Evolutionary conservation across 1,140 invertebrate species (phyloP), one percentile per base, ranked within the genome.

Genomic region (Drosophila pruinosa): DNA sequence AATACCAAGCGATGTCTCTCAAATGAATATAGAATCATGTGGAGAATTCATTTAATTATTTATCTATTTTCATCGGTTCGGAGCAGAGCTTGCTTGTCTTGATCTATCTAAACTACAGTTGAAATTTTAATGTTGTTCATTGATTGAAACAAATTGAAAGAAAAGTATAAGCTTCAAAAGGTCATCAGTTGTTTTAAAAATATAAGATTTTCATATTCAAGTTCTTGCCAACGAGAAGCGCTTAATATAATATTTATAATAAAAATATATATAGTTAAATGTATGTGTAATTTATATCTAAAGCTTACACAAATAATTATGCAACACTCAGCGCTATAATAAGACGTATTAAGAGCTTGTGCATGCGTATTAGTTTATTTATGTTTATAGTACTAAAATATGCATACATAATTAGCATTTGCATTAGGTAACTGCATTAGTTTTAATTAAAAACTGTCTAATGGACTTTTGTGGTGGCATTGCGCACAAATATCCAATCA

Each of bases 391-490:
- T 24, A 62, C 21, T 41, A 28, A 41, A 41, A 41, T 62, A 61
- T 62, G 47, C 59, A 41, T 28, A 22, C 53, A 36, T 39, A 28
- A 21, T 24, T n/a, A n/a, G n/a, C n/a, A 50, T 31, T 48, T 39
- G 43, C 56, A 48, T 59, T 67, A 50, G 36, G 31, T 59, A 59
- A 28, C 54, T 67, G 53, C 63, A 65, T 58, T 58, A 58, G 36
- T 58, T 48, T 48, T 58, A 58, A 45, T 68, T 68, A 59, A 68
- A 67, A 68, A 41, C 17, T 47, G n/a, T 48, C n/a, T 26, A 57
- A 58, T 47, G 4, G 52, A 10, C 28, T 64, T 34, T 54, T 43
- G 39, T 10, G 28, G 26, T 19, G 26, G 21, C 43, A 48, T 15
- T 63, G 34, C 53, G 28, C 39, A 47, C 39, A 57, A 59, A 48